Evolutionary conservation across 1,140 invertebrate genomes (phyloP).

Genomic region (Drosophila bipectinata): DNA sequence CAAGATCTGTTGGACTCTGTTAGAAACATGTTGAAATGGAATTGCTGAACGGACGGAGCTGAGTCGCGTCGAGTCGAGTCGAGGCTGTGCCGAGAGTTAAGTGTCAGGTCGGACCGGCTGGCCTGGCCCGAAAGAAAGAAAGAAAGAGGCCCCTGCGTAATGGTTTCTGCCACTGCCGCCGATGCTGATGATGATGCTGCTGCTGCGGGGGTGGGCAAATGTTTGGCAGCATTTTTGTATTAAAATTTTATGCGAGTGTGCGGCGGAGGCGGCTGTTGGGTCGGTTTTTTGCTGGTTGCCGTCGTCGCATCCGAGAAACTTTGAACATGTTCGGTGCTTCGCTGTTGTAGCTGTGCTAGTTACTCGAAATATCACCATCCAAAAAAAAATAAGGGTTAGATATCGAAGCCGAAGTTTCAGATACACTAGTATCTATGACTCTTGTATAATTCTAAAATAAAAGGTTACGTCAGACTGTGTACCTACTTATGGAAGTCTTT

Average conservation of each 20-base stretch:
- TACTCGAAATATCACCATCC: conserved; percentile 73
- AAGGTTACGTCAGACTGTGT: too few species aligned
- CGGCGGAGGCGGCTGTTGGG: conserved; percentile 24
- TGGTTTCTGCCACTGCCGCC: conserved; percentile 42
- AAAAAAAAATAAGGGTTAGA: conserved; percentile 55
- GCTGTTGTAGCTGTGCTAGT: conserved; percentile 60
- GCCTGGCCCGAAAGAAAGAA: conserved; percentile 18
- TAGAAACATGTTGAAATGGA: conserved; percentile 79
- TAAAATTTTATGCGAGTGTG: conserved; percentile 64
- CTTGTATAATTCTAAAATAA: too few species aligned
- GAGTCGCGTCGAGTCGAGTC: conserved; percentile 10
- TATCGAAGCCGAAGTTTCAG: conserved; percentile 13
- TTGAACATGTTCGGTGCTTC: conserved; percentile 69
- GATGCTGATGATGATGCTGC: conserved; percentile 19
- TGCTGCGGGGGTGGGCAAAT: conserved; percentile 60
- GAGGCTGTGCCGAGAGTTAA: conserved; percentile 32
- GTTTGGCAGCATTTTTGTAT: conserved; percentile 78
- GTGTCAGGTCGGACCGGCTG: conserved; percentile 52
- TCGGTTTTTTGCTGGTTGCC: conserved; percentile 42
- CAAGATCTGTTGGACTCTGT: conserved; percentile 64
- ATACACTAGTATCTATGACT: conserved; percentile 17
- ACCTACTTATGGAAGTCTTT: not conserved
- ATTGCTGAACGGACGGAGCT: conserved; percentile 62
- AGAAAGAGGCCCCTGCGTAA: conserved; percentile 58
- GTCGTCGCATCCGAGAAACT: conserved; percentile 72